Conservation (phyloP, 2,797 vertebrate species). For the Fratercula arctica region DNA sequence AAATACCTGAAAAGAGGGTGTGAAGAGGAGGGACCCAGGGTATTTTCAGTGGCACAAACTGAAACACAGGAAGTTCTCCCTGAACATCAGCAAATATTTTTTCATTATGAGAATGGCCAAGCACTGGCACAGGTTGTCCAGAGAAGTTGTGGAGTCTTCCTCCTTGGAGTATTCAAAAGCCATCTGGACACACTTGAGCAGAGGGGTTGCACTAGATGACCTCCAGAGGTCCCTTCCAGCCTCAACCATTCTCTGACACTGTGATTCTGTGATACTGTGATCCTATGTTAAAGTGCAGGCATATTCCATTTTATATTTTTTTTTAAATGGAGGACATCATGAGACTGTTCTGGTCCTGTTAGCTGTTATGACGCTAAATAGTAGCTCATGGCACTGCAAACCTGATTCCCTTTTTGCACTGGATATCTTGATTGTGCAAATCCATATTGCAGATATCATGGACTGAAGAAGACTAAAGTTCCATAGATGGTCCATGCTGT, state of each 20-base stretch:
- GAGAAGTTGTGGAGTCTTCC: neutral
- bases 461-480: neutral
- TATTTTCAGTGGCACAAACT: neutral
- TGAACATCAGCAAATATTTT: neutral
- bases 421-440: neutral
- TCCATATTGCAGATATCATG: neutral
- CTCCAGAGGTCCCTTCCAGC: neutral
- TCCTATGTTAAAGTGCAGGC: neutral
- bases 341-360: neutral
- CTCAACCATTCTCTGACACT: neutral
- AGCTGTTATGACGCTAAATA: neutral
- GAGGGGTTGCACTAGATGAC: neutral
- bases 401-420: neutral
- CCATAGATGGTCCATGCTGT: rapidly evolving
- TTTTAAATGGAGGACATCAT: neutral
- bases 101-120: neutral
- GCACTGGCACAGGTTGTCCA: neutral
- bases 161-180: neutral
- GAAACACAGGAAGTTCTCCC: neutral
- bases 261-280: neutral
- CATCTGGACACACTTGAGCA: neutral
- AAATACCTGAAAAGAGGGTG: neutral
- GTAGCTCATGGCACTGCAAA: neutral
- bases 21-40: neutral
- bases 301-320: neutral